Evolutionary conservation across 2,888 invertebrate species (phyloP).

Genomic region (Thymelicus acteon): DNA sequence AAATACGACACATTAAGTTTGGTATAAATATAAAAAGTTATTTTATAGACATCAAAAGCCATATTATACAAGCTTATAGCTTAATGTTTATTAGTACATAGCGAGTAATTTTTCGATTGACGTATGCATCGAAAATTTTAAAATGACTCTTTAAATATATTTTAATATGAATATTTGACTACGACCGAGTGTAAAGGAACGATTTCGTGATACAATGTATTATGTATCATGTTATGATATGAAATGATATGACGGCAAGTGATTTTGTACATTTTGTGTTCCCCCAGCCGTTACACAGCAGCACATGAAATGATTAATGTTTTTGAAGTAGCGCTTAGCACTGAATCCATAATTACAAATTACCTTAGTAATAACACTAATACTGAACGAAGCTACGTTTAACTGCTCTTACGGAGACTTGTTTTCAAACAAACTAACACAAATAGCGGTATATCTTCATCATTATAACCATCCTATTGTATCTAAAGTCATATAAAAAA

Average conservation of each 20-base stretch:
- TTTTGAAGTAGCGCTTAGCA: constrained; percentile 44
- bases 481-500: constrained; percentile 62
- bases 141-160: constrained; percentile 37
- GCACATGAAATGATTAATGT: constrained; percentile 34
- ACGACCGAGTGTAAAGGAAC: constrained; percentile 38
- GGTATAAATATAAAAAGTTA: constrained; percentile 37
- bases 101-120: constrained; percentile 15
- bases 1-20: constrained; percentile 18
- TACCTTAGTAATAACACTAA: constrained; percentile 35
- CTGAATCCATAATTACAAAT: constrained; percentile 38
- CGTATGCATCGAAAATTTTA: constrained; percentile 17
- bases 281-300: constrained; percentile 47
- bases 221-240: constrained; percentile 57
- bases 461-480: constrained; percentile 8
- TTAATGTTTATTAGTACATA: constrained; percentile 16
- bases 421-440: neutral
- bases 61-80: neutral
- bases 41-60: constrained; percentile 32
- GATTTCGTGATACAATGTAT: constrained; percentile 35
- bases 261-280: constrained; percentile 70
- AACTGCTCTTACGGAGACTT: constrained; percentile 14
- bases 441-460: constrained; percentile 10
- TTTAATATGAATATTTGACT: constrained; percentile 34
- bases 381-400: constrained; percentile 38
- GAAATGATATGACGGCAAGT: constrained; percentile 81